A percentile compares a stretch with the other conserved stretches of the same genome.
Conservation (phyloP, 1,140 invertebrate genomes). For the Apis florea region DNA sequence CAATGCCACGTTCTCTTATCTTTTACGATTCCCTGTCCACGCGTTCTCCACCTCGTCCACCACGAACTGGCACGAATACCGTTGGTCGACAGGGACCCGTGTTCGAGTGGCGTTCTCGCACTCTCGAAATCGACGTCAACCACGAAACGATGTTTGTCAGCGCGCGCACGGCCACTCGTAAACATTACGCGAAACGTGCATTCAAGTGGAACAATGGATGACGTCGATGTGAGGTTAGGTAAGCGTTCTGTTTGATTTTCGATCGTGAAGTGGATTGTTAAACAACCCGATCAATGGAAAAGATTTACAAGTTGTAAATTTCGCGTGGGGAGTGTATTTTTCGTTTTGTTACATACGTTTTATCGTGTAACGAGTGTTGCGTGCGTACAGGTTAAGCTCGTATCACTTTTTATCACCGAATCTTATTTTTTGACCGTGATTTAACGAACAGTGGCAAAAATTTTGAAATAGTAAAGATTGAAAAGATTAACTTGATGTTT, state of each 20-base stretch:
- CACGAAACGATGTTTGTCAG: constrained; percentile 17
- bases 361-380: too few species aligned
- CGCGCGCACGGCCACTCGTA: constrained; percentile 19
- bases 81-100: constrained; percentile 24
- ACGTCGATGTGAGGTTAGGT: neutral
- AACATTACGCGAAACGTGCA: neutral
- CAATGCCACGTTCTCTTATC: constrained; percentile 39
- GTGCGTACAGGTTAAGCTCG: too few species aligned
- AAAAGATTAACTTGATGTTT: too few species aligned
- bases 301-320: neutral
- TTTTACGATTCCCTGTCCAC: constrained; percentile 44
- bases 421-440: too few species aligned
- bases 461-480: too few species aligned
- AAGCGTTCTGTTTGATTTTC: neutral
- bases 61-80: constrained; percentile 49
- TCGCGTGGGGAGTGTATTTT: too few species aligned
- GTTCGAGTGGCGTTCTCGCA: neutral
- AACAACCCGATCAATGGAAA: neutral
- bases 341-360: too few species aligned
- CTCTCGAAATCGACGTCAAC: constrained; percentile 21
- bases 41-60: constrained; percentile 22
- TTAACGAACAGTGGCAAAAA: too few species aligned
- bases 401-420: too few species aligned
- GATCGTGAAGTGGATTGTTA: neutral
- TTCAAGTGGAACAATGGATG: neutral